phyloP scores from a whole-genome alignment of 2,888 invertebrate species.

The Nephrocerus scutellatus region DNA sequence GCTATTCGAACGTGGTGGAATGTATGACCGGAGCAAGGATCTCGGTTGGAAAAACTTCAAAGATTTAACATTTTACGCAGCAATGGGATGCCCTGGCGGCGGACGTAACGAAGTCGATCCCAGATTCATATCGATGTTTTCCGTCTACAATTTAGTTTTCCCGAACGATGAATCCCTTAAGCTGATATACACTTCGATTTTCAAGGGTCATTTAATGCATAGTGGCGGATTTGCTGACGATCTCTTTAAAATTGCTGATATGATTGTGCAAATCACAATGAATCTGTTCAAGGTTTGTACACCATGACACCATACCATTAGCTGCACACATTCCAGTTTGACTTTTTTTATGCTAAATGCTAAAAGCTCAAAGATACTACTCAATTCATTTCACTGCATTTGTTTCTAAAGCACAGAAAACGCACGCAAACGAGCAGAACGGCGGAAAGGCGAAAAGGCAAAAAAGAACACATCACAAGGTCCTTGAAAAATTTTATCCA shows the following conservation, averaged over 20 bases:
- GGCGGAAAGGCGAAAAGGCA: too few species aligned
- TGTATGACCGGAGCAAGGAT: constrained; percentile 84
- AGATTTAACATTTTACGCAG: constrained; percentile 69
- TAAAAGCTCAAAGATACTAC: too few species aligned
- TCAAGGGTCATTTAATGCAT: constrained; percentile 63
- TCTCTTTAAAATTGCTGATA: constrained; percentile 58
- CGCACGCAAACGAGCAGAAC: too few species aligned
- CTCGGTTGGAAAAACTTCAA: constrained; percentile 82
- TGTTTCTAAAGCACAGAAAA: too few species aligned
- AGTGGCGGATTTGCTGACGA: constrained; percentile 57
- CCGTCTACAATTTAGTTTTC: constrained; percentile 77
- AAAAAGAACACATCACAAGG: too few species aligned
- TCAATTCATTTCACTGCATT: neutral
- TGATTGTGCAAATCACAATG: constrained; percentile 71
- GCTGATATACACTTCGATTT: constrained; percentile 76
- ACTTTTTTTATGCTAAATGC: too few species aligned
- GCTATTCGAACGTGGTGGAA: constrained; percentile 79
- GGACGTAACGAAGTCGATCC: constrained; percentile 87
- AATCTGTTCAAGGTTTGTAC: constrained; percentile 68
- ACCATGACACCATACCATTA: too few species aligned
- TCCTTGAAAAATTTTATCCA: constrained; percentile 23
- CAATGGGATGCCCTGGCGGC: constrained; percentile 84
- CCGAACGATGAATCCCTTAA: constrained; percentile 70
- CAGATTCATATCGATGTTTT: constrained; percentile 85
- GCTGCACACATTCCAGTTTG: too few species aligned